phyloP scores from a whole-genome alignment of 1,140 invertebrate species.

The Saccostrea glomerata region DNA sequence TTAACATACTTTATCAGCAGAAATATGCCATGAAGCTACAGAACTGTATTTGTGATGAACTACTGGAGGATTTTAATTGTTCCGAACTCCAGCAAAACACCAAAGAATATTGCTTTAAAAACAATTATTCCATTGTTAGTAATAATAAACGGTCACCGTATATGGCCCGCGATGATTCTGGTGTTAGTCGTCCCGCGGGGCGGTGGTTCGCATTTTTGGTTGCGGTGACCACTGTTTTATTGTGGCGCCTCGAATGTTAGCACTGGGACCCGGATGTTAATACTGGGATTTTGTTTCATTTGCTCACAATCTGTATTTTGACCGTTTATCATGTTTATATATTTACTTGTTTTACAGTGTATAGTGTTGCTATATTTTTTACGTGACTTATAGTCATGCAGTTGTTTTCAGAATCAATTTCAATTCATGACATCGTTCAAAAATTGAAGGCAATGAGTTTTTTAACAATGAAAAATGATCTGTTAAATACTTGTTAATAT shows the following conservation, averaged over 20 bases:
- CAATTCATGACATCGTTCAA: too few species aligned
- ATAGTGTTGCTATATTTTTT: too few species aligned
- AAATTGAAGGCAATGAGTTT: too few species aligned
- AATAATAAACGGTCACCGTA: not conserved
- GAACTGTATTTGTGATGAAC: conserved; percentile 71
- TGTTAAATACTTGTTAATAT: too few species aligned
- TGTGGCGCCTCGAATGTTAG: not conserved
- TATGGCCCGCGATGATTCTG: not conserved
- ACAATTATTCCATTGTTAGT: not conserved
- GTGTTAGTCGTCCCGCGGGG: not conserved
- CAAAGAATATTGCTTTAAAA: not conserved
- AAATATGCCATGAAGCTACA: conserved; percentile 68
- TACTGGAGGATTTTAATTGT: conserved; percentile 67
- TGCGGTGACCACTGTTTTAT: not conserved
- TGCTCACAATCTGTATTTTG: too few species aligned
- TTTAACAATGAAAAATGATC: too few species aligned
- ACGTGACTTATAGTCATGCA: too few species aligned
- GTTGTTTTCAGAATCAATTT: too few species aligned
- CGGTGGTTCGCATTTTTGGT: not conserved
- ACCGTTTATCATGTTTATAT: too few species aligned
- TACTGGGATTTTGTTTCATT: too few species aligned
- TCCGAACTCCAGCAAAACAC: conserved; percentile 4
- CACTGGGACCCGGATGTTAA: too few species aligned
- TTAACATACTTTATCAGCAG: conserved; percentile 72
- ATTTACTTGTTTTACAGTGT: too few species aligned